phyloP scores from a whole-genome alignment of 2,888 invertebrate species.

The Tigriopus californicus region DNA sequence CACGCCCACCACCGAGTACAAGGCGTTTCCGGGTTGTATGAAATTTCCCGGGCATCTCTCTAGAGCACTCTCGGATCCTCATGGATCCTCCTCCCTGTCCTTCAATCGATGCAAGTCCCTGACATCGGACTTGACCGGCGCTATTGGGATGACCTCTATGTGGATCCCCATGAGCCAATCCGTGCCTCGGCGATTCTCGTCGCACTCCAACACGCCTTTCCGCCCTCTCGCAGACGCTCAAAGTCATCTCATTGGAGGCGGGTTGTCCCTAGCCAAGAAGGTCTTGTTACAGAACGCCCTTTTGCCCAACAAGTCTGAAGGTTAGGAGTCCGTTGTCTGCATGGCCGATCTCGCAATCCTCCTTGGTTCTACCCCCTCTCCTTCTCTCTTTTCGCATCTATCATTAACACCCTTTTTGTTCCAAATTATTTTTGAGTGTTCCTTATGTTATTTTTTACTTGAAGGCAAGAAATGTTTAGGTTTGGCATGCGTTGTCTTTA shows the following conservation, averaged over 20 bases:
- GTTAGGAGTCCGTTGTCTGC: not conserved
- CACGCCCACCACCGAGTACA: no score
- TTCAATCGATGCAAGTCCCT: not conserved
- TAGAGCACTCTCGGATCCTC: not conserved
- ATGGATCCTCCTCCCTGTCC: not conserved
- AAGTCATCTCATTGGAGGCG: no score
- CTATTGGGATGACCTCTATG: not conserved
- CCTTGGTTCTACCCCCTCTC: not conserved
- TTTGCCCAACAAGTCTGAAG: not conserved
- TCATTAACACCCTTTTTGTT: not conserved
- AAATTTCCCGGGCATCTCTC: not conserved
- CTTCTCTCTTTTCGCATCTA: not conserved
- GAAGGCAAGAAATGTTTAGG: no score
- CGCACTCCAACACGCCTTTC: not conserved
- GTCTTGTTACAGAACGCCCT: not conserved
- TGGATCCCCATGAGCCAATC: not conserved
- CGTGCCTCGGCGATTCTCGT: not conserved
- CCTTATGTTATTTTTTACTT: no score
- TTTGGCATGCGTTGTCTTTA: no score
- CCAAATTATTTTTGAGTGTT: no score
- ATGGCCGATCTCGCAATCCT: not conserved
- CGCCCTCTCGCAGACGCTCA: not conserved
- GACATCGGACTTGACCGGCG: not conserved
- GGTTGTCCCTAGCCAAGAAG: not conserved
- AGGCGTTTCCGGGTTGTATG: no score